phyloP scores from a whole-genome alignment of 2,888 invertebrate genomes.

The Xanthia icteritia region DNA sequence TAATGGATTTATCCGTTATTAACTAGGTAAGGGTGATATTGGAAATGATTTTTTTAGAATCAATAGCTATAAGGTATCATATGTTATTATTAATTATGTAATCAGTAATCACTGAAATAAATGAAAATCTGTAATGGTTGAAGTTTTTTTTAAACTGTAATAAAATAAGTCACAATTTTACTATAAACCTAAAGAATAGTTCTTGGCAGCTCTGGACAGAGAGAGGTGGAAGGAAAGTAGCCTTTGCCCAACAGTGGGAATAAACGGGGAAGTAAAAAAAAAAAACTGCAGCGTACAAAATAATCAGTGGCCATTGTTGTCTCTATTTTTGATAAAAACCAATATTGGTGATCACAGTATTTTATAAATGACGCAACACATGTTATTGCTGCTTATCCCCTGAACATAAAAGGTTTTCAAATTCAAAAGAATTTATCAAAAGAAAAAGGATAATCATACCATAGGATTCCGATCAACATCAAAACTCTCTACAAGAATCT shows the following conservation, averaged over 20 bases:
- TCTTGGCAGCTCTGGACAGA: background rate
- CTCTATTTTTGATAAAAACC: background rate
- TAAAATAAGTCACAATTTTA: background rate
- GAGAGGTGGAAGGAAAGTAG: background rate
- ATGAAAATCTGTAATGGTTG: constrained; percentile 81
- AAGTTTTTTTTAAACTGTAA: constrained; percentile 69
- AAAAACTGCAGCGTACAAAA: background rate
- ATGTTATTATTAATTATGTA: constrained; percentile 90
- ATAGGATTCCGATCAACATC: background rate
- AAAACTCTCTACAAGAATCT: background rate
- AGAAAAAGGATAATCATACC: background rate
- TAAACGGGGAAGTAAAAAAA: too few species aligned
- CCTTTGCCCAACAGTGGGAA: background rate
- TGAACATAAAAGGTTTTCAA: background rate
- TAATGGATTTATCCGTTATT: constrained; percentile 88
- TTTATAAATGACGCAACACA: background rate
- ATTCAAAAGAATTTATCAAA: background rate
- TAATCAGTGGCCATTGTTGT: background rate
- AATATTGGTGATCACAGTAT: too few species aligned
- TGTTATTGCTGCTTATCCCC: background rate
- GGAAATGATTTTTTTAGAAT: constrained; percentile 91
- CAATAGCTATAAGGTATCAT: constrained; percentile 89
- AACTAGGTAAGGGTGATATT: constrained; percentile 89
- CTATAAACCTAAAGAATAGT: background rate
- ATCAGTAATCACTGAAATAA: constrained; percentile 90